Percentiles rank a stretch among this genome's conserved stretches.
Conservation (phyloP, 2,888 invertebrate genomes). For the Anoncus sp. region DNA sequence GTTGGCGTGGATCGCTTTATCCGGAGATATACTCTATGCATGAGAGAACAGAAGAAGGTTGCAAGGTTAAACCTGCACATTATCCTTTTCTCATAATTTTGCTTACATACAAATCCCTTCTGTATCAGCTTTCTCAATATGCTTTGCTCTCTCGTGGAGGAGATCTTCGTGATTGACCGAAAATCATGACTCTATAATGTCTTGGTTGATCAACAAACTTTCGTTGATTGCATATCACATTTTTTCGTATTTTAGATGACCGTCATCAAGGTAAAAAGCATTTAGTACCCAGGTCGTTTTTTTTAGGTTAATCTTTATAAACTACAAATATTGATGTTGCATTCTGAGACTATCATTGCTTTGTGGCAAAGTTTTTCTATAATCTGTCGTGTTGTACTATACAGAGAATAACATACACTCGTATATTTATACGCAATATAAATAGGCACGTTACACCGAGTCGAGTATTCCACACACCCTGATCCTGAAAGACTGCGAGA, state of each 20-base stretch:
- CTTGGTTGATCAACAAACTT: too few relatives aligned
- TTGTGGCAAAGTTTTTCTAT: background rate
- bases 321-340: background rate
- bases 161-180: background rate
- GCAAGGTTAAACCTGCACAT: conserved; percentile 6
- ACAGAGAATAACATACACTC: background rate
- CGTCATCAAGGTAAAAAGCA: too few relatives aligned
- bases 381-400: background rate
- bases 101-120: conserved; percentile 1
- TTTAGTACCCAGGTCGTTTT: too few relatives aligned
- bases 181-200: background rate
- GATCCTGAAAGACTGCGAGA: conserved; percentile 40
- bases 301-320: too few relatives aligned
- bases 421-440: background rate
- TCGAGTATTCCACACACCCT: conserved; percentile 12
- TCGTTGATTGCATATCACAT: background rate
- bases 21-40: conserved; percentile 2
- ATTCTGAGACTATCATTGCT: background rate
- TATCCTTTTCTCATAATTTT: conserved; percentile 1
- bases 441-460: background rate
- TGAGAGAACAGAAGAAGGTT: background rate
- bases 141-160: background rate
- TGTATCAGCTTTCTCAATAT: conserved; percentile 10
- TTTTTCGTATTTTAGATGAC: too few relatives aligned
- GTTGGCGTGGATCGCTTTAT: conserved; percentile 28